Conservation (phyloP, 1,140 invertebrate genomes). For the Helicoverpa armigera region DNA sequence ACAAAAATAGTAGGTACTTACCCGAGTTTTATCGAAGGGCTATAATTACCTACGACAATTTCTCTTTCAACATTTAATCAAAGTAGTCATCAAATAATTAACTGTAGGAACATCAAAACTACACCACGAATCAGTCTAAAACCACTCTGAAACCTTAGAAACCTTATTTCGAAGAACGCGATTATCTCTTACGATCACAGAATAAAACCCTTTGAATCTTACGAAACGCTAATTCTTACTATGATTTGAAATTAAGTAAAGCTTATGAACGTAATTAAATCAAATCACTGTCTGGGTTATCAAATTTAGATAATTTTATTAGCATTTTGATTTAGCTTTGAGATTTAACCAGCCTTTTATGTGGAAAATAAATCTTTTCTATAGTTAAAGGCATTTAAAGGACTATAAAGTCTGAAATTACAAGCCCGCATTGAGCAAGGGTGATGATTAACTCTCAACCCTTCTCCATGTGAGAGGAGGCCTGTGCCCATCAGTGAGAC, state of each 20-base stretch:
- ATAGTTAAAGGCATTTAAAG: neutral
- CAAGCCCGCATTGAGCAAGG: too few species aligned
- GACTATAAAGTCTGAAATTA: too few species aligned
- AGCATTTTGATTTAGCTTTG: neutral
- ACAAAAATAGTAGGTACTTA: too few species aligned
- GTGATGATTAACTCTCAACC: too few species aligned
- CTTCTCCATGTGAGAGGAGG: too few species aligned
- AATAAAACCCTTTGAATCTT: neutral
- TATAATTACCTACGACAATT: too few species aligned
- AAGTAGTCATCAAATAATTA: too few species aligned
- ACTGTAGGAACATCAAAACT: too few species aligned
- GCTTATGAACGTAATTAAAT: slow-evolving; percentile 10
- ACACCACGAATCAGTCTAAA: too few species aligned
- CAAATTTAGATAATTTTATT: slow-evolving; percentile 16
- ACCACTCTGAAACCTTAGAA: neutral
- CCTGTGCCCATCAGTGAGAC: too few species aligned
- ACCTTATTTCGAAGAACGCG: neutral
- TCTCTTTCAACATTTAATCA: too few species aligned
- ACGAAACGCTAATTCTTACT: neutral
- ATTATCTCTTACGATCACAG: slow-evolving; percentile 5
- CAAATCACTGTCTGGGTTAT: slow-evolving; percentile 15
- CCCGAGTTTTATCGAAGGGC: too few species aligned
- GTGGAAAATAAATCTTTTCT: neutral
- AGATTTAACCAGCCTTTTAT: neutral
- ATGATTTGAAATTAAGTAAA: slow-evolving; percentile 2